Evolutionary conservation across 1,140 invertebrate genomes (phyloP), one percentile per base, ranked within the genome.

Genomic region (Drosophila arizonae): DNA sequence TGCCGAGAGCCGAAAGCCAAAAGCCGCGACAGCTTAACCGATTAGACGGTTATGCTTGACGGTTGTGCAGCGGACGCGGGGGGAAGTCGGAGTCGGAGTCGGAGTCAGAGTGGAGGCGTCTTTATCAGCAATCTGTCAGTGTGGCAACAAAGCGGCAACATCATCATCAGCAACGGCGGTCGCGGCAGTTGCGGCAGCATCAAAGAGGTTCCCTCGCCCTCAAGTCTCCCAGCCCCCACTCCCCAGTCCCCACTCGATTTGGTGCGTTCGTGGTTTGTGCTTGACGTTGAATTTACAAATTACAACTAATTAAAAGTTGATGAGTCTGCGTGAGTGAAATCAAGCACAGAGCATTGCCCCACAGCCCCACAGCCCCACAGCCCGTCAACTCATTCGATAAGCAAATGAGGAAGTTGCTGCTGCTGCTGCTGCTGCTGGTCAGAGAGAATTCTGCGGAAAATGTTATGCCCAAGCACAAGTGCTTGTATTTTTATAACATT

Each of bases 271-370:
- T 71, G 84, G 79, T 48, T 80, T 80, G 68, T 45, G 67, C 70
- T 79, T 87, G 84, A 87, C 84, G 84, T 88, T 88, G 74, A 88
- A 89, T 88, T 84, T 80, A 88, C 84, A 88, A 88, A 88, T 88
- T 88, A 88, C 84, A 88, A 88, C 84, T 88, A 88, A 88, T 88
- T 88, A 88, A 88, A 88, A 88, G 80, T 88, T 88, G 85, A 88
- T 88, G 84, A 84, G 79, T 81, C 77, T 84, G 84, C 84, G 84
- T 88, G 79, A 88, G 84, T 79, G 84, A 87, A 87, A 87, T 87
- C 84, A 87, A 71, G 84, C 85, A 77, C 73, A 79, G 77, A 21
- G 39, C 56, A 46, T 30, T 33, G n/a, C 36, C 41, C 24, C 43
- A 8, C 36, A 48, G 15, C 30, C n/a, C 36, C 17, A n/a, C n/a